Evolutionary conservation across 2,888 invertebrate species (phyloP).

Genomic region (Nesidiocoris tenuis): DNA sequence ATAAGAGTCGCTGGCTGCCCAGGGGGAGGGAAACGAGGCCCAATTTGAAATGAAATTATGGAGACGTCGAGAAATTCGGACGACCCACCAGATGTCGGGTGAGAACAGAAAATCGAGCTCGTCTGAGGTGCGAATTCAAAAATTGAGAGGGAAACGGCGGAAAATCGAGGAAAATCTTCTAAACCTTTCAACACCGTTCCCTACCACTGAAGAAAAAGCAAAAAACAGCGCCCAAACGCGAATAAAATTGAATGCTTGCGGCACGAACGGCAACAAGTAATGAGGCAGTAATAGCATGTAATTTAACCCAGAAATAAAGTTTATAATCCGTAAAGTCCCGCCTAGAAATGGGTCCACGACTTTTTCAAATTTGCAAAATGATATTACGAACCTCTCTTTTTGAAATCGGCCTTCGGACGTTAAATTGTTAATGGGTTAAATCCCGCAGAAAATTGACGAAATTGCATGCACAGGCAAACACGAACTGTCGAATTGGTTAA

Average conservation of each 20-base stretch:
- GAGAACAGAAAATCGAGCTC: too few species aligned
- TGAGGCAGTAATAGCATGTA: too few species aligned
- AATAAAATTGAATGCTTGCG: too few species aligned
- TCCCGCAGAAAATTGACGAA: not conserved
- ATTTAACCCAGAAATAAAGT: conserved; percentile 5
- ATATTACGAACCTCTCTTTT: conserved; percentile 6
- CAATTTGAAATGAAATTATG: conserved; percentile 26
- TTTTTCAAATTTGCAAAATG: conserved; percentile 27
- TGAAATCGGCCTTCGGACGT: conserved; percentile 12
- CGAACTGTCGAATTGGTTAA: not conserved
- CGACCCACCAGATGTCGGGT: not conserved
- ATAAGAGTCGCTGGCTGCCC: not conserved
- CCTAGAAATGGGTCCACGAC: not conserved
- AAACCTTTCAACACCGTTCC: too few species aligned
- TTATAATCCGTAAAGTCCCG: conserved; percentile 18
- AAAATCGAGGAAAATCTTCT: too few species aligned
- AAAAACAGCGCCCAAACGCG: too few species aligned
- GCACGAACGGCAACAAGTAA: too few species aligned
- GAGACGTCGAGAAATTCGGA: not conserved
- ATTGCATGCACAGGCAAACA: not conserved
- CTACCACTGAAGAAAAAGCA: not conserved
- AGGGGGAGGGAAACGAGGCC: conserved; percentile 4
- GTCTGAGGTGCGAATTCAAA: too few species aligned
- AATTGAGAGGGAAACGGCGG: too few species aligned
- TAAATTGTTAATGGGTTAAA: conserved; percentile 3